Evolutionary conservation across 2,888 invertebrate species (phyloP), one percentile per base, ranked within the genome.

Genomic region (Physocephala rufipes): DNA sequence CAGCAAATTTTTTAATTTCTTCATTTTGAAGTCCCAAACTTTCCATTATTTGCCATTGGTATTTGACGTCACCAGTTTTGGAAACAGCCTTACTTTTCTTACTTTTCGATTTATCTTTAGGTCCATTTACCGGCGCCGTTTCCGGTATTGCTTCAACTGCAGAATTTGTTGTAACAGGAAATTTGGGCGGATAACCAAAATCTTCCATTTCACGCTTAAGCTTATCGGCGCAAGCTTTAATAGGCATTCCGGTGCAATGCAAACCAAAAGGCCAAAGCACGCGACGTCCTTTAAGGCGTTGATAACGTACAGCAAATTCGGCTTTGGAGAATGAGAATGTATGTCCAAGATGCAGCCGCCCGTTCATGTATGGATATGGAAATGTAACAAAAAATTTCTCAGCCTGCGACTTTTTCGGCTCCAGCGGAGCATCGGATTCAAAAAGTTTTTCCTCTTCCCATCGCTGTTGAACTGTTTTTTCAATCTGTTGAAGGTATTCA

Each of bases 361-460:
- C 99, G 89, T 99, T 99, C 99, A 99, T 99, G 83, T 99, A 99
- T 0, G 99, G 99, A 87, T 92, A 99, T 1, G 99, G 99, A 87
- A 99, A 99, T 2, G 97, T 97, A 47, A 93, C 94, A 77, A 97
- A 88, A 84, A 93, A 99, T 83, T 99, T 99, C 75, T 95, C 94
- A 80, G 90, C 87, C 9, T 84, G 82, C 19, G 87, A 85, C 79
- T 89, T 89, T 73, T 87, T 90, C 73, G 88, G 86, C 7, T 88
- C 86, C 19, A 84, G 81, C 0, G 93, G 93, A 2, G 95, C 96
- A 88, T 99, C 92, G 67, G 89, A 87, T 87, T 99, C 96, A 84
- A 93, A 94, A 1, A 89, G 88, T 81, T 93, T 94, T 70, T 92
- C 91, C 21, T 87, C 85, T 53, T 93, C 92, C 99, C 99, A 99